A percentile compares a stretch with the other conserved stretches of the same genome.
Evolutionary conservation across 2,797 vertebrate genomes (phyloP).

Genomic region (Monodelphis domestica): DNA sequence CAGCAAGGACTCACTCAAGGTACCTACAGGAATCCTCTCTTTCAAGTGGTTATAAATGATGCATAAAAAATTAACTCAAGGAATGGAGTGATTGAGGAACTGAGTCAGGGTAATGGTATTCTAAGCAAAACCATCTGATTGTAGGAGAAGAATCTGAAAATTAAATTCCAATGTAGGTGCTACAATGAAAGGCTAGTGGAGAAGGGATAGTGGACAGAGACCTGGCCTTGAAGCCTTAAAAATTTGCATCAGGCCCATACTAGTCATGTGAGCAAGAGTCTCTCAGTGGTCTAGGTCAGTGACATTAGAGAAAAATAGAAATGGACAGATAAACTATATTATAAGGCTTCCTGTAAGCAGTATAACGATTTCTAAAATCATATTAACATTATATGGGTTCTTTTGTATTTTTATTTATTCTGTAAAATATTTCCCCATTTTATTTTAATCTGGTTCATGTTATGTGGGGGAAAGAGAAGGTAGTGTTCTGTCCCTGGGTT

Average conservation of each 20-base stretch:
- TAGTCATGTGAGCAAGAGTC: not conserved
- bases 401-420: not conserved
- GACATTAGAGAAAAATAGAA: not conserved
- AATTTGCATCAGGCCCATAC: not conserved
- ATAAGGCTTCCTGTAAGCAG: not conserved
- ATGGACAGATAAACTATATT: not conserved
- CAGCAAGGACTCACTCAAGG: slow-evolving; percentile 71
- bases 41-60: slow-evolving; percentile 73
- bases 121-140: slow-evolving; percentile 39
- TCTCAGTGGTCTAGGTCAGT: not conserved
- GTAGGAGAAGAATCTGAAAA: slow-evolving; percentile 46
- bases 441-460: not conserved
- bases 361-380: not conserved
- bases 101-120: slow-evolving; percentile 18
- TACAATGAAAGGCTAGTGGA: not conserved
- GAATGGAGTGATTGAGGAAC: slow-evolving; percentile 62
- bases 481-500: not conserved
- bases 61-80: slow-evolving; percentile 64
- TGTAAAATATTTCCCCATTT: not conserved
- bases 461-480: too few relatives aligned
- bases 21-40: slow-evolving; percentile 72
- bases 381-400: not conserved
- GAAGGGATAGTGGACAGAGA: not conserved
- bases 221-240: not conserved
- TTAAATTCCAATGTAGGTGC: slow-evolving; percentile 21